phyloP scores from a whole-genome alignment of 92 coral and sea anemone species.

The Scolanthus callimorphus region DNA sequence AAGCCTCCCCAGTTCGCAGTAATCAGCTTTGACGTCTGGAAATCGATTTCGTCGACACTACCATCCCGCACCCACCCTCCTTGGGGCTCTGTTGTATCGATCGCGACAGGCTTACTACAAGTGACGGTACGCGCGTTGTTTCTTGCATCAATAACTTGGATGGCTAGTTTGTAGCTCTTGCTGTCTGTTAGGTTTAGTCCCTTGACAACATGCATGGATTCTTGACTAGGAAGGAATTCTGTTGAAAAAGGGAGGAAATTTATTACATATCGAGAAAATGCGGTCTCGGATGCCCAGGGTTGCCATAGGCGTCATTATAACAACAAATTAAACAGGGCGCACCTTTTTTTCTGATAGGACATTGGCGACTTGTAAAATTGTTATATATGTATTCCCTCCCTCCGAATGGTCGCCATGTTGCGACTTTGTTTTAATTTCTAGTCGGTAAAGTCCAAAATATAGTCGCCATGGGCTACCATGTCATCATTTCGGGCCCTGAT shows the following conservation, averaged over 20 bases:
- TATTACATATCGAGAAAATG: background rate
- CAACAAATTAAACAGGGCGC: too few species aligned
- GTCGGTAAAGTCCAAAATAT: too few species aligned
- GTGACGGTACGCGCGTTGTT: slow-evolving; percentile 28
- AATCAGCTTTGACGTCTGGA: slow-evolving; percentile 55
- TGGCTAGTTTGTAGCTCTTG: slow-evolving; percentile 32
- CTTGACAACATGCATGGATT: slow-evolving; percentile 14
- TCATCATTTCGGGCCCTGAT: too few species aligned
- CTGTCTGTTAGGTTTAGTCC: slow-evolving; percentile 36
- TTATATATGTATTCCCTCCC: too few species aligned
- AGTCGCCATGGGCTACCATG: too few species aligned
- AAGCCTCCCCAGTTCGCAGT: slow-evolving; percentile 90
- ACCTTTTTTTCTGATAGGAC: too few species aligned
- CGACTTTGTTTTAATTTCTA: too few species aligned
- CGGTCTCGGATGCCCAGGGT: too few species aligned
- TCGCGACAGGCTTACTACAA: slow-evolving; percentile 36
- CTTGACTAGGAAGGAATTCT: background rate
- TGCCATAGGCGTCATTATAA: too few species aligned
- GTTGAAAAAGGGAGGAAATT: background rate
- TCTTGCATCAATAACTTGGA: slow-evolving; percentile 35
- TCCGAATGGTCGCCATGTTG: too few species aligned
- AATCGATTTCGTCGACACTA: slow-evolving; percentile 49
- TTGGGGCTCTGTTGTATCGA: slow-evolving; percentile 51
- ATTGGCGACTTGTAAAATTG: too few species aligned
- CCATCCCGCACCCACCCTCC: slow-evolving; percentile 57